phyloP scores from a whole-genome alignment of 2,113 vertebrate species.

The Notechis scutatus region DNA sequence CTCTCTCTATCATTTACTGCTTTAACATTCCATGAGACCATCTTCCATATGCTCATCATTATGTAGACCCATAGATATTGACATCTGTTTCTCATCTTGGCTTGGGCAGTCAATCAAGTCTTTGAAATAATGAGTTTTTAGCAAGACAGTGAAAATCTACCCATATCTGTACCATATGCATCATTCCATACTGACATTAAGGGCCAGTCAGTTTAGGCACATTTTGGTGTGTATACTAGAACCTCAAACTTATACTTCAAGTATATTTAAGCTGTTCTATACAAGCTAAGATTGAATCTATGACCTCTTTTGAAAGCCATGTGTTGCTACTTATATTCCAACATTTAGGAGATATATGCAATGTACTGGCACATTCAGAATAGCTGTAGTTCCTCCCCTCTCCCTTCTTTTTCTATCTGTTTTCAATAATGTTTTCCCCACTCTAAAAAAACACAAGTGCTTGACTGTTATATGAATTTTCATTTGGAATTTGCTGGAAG shows the following conservation, averaged over 20 bases:
- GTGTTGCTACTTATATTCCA: neutral
- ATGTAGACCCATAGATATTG: neutral
- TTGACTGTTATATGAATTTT: slow-evolving; percentile 8
- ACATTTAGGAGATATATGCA: neutral
- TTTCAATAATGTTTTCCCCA: neutral
- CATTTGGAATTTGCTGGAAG: slow-evolving; percentile 20
- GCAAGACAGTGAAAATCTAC: neutral
- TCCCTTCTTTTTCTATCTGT: neutral
- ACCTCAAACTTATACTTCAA: neutral
- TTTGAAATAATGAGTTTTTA: neutral
- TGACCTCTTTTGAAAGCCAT: neutral
- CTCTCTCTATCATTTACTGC: neutral
- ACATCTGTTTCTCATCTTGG: neutral
- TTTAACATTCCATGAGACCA: neutral
- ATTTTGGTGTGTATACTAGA: neutral
- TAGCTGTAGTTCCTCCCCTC: neutral
- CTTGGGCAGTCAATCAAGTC: neutral
- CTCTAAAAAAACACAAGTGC: neutral
- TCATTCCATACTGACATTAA: neutral
- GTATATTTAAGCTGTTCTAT: neutral
- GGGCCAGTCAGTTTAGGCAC: neutral
- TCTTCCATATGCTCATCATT: neutral
- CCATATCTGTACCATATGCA: neutral
- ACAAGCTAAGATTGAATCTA: neutral
- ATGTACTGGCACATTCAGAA: neutral